phyloP scores from a whole-genome alignment of 2,888 invertebrate species.

The Drosophila neotestacea region DNA sequence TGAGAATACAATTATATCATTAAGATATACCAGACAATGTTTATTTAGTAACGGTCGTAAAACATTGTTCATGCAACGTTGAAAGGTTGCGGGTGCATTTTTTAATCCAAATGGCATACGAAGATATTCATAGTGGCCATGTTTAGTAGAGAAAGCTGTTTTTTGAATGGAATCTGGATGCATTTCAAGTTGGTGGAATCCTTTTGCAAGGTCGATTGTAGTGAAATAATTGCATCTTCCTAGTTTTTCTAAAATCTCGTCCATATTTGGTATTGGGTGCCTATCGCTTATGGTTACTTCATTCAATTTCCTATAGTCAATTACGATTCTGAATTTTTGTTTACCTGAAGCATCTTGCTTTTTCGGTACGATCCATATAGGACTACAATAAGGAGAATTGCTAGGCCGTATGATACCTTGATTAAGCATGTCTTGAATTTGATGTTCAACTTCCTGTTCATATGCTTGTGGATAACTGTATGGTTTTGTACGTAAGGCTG shows the following conservation, averaged over 20 bases:
- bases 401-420: slow-evolving; percentile 11
- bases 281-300: neutral
- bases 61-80: neutral
- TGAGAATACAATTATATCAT: neutral
- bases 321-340: neutral
- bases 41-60: neutral
- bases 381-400: slow-evolving; percentile 10
- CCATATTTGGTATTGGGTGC: neutral
- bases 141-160: neutral
- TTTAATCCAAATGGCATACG: neutral
- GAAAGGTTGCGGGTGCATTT: too few species aligned
- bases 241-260: neutral
- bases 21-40: slow-evolving; percentile 1
- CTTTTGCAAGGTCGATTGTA: neutral
- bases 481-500: slow-evolving; percentile 7
- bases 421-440: slow-evolving; percentile 13
- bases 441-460: slow-evolving; percentile 10
- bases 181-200: neutral
- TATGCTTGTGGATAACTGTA: slow-evolving; percentile 8
- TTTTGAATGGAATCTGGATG: neutral
- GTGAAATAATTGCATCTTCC: neutral
- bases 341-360: neutral
- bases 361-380: neutral
- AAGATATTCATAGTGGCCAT: neutral
- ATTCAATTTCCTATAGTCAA: neutral